Percentiles rank a stretch among this genome's conserved stretches.
Evolutionary conservation across 2,113 vertebrate genomes (phyloP).

Genomic region (Isurus oxyrinchus): DNA sequence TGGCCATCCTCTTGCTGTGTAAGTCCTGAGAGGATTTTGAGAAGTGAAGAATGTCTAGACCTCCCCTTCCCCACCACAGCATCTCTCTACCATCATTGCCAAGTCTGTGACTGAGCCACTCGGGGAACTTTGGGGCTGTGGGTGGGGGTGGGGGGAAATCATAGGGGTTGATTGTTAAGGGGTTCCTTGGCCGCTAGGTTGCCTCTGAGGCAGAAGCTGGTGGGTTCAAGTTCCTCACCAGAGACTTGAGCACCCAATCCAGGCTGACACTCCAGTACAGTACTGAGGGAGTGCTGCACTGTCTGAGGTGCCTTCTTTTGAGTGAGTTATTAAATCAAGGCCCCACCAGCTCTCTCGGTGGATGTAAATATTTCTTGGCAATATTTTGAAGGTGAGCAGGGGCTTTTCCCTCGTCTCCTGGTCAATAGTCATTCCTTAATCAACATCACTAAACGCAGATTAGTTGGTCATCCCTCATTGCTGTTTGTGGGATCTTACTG

Average conservation of each 20-base stretch:
- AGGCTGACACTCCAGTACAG: no score
- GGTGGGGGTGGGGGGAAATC: not conserved
- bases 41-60: not conserved
- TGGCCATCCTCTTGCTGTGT: conserved; percentile 84
- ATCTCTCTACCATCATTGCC: not conserved
- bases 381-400: not conserved
- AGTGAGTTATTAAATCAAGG: not conserved
- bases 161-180: not conserved
- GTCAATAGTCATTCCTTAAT: not conserved
- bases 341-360: not conserved
- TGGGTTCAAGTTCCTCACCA: no score
- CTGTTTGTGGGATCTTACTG: not conserved
- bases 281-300: not conserved
- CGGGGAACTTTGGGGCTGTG: not conserved
- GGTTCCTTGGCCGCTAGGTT: not conserved
- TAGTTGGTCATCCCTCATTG: not conserved
- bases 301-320: not conserved
- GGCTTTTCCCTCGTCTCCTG: not conserved
- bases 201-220: not conserved
- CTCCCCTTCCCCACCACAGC: not conserved
- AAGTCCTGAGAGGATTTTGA: conserved; percentile 42
- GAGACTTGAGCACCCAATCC: no score
- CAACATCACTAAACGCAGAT: not conserved
- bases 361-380: not conserved
- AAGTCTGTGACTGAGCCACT: not conserved